phyloP scores from a whole-genome alignment of 2,888 invertebrate genomes.

The Trissonchulus sp. region DNA sequence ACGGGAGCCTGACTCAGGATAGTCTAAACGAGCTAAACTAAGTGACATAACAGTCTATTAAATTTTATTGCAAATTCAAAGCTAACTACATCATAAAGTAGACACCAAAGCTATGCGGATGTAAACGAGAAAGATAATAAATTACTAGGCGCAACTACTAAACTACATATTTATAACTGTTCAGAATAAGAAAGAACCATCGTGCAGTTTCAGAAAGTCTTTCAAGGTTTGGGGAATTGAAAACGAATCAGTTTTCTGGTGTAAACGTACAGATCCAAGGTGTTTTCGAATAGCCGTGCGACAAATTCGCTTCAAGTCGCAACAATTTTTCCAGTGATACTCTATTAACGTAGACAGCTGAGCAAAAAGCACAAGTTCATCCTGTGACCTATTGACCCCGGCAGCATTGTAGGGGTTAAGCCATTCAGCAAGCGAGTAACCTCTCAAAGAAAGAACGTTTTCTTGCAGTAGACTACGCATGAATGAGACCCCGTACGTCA shows the following conservation, averaged over 20 bases:
- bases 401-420: background rate
- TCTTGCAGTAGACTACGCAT: background rate
- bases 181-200: background rate
- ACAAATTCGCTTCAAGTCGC: background rate
- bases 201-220: background rate
- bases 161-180: too few species aligned
- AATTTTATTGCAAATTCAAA: too few species aligned
- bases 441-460: background rate
- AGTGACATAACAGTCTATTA: too few species aligned
- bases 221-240: background rate
- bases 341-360: background rate
- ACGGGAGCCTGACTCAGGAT: too few species aligned
- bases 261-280: background rate
- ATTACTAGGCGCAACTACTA: too few species aligned
- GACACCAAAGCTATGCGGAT: too few species aligned
- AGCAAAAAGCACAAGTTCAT: too few species aligned
- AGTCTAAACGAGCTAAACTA: too few species aligned
- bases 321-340: background rate
- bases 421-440: background rate
- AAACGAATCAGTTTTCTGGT: background rate
- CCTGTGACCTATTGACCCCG: background rate
- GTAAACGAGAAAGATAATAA: too few species aligned
- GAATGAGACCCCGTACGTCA: background rate
- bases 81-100: too few species aligned
- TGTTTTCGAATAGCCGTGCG: background rate